These are phyloP conservation scores for Misgurnus mizolepis DNA, from an alignment of 2,113 vertebrate species.

Conservation along the genomic window DNA sequence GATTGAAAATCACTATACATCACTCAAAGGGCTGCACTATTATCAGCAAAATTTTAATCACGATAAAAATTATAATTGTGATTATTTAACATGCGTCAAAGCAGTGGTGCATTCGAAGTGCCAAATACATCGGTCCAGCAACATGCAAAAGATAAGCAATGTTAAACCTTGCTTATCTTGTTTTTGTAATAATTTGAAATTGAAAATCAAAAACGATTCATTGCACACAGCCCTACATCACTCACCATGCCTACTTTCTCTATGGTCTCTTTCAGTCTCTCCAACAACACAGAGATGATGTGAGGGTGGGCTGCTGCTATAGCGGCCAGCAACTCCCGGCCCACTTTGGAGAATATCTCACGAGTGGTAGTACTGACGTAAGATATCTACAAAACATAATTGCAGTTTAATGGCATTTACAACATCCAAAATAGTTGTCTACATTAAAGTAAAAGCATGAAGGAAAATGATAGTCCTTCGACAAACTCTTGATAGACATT, in stretches of 20 bases:
- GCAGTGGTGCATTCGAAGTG: too few species aligned
- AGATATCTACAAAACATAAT: conserved; percentile 78
- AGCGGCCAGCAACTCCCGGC: conserved; percentile 87
- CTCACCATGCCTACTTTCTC: conserved; percentile 94
- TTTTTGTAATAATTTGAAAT: background rate
- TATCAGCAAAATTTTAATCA: too few species aligned
- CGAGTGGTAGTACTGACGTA: conserved; percentile 88
- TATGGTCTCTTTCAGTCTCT: conserved; percentile 86
- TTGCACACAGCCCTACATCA: conserved; percentile 53
- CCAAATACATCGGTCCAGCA: too few species aligned
- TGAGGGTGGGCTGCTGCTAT: conserved; percentile 85
- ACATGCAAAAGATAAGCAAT: too few species aligned
- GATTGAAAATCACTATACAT: background rate
- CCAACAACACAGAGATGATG: conserved; percentile 86
- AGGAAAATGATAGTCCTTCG: background rate
- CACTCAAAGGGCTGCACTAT: conserved; percentile 63
- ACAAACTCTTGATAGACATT: too few species aligned
- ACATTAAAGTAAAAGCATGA: too few species aligned
- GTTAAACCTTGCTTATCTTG: too few species aligned
- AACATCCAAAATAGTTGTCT: background rate
- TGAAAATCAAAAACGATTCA: background rate
- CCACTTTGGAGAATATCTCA: conserved; percentile 94
- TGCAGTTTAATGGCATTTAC: background rate
- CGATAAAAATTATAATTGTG: too few species aligned
- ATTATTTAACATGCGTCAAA: too few species aligned